Evolutionary conservation across 2,888 invertebrate species (phyloP).

Genomic region (Calameuta pallipes): DNA sequence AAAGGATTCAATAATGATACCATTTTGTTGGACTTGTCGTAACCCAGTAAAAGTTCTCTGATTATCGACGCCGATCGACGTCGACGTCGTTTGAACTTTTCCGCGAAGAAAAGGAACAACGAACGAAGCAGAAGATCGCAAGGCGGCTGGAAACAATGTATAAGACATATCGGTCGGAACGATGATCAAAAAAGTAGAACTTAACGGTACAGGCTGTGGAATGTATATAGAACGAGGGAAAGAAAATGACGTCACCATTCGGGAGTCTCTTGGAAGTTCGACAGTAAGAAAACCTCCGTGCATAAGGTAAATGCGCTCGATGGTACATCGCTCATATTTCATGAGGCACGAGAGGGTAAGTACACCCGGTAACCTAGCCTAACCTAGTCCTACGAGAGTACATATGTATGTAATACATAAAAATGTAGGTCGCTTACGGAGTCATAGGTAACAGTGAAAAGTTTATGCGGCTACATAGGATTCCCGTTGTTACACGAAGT

Average conservation of each 20-base stretch:
- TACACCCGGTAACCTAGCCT: not conserved
- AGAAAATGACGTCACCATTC: not conserved
- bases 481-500: not conserved
- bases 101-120: not conserved
- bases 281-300: not conserved
- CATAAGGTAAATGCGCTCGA: not conserved
- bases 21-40: not conserved
- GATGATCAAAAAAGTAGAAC: not conserved
- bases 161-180: not conserved
- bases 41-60: not conserved
- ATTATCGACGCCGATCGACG: not conserved
- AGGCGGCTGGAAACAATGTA: not conserved
- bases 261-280: not conserved
- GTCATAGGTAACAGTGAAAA: not conserved
- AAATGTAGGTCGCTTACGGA: not conserved
- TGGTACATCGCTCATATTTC: not conserved
- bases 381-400: not conserved
- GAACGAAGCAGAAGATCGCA: not conserved
- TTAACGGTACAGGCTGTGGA: not conserved
- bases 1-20: not conserved
- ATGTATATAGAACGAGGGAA: not conserved
- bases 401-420: not conserved
- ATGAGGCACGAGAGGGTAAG: not conserved
- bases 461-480: not conserved
- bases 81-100: not conserved